Conservation (phyloP, 2,888 invertebrate genomes). For the Horisme vitalbata region DNA sequence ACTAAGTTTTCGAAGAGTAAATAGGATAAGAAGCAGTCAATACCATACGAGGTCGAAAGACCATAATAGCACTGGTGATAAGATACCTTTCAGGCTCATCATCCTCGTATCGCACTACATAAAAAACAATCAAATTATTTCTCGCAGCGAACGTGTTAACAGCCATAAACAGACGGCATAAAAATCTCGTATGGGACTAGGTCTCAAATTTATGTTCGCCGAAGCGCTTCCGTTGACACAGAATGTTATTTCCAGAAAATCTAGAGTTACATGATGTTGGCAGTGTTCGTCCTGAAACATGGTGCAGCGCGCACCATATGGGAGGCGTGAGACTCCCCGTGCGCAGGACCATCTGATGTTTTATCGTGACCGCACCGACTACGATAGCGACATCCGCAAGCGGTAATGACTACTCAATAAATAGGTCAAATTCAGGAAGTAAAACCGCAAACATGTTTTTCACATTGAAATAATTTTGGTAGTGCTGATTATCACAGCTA, state of each 20-base stretch:
- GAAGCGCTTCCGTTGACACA: conserved; percentile 12
- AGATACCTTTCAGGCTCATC: too few relatives aligned
- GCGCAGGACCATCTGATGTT: conserved; percentile 56
- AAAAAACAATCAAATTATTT: too few relatives aligned
- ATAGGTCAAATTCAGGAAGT: conserved; percentile 71
- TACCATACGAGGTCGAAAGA: too few relatives aligned
- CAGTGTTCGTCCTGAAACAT: conserved; percentile 35
- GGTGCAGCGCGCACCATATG: conserved; percentile 52
- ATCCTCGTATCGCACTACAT: too few relatives aligned
- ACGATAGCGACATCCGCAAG: conserved; percentile 70
- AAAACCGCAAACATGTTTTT: conserved; percentile 65
- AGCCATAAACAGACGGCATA: too few relatives aligned
- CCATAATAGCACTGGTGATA: too few relatives aligned
- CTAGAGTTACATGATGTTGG: conserved; percentile 1
- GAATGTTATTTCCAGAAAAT: conserved; percentile 14
- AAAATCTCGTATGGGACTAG: not conserved
- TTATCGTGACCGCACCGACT: conserved; percentile 56
- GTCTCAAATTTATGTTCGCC: not conserved
- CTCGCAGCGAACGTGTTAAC: too few relatives aligned
- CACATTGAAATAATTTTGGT: conserved; percentile 28
- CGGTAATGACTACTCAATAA: conserved; percentile 50
- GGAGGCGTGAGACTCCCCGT: conserved; percentile 48
- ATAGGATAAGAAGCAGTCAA: too few relatives aligned
- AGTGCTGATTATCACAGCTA: not conserved
- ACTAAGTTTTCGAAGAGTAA: too few relatives aligned